Evolutionary conservation across 2,113 vertebrate species (phyloP).

Genomic region (Oxyura jamaicensis): DNA sequence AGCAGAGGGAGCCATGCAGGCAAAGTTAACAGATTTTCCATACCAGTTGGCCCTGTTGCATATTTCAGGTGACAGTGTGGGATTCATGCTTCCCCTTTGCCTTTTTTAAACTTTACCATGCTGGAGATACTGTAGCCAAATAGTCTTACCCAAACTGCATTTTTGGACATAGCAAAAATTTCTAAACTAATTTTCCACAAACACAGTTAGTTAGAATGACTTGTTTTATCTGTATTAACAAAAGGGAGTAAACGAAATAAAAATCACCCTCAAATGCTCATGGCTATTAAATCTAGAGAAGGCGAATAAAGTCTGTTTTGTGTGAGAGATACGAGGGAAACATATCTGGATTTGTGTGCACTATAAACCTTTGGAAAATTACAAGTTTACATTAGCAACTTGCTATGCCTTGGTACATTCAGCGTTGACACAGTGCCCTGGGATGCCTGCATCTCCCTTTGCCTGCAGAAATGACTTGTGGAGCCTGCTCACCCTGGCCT

Average conservation of each 20-base stretch:
- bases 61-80: background rate
- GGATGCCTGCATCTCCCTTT: background rate
- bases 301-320: background rate
- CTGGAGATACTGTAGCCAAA: background rate
- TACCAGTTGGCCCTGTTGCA: background rate
- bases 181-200: background rate
- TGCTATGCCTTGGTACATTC: background rate
- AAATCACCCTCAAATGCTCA: accelerated
- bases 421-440: accelerated
- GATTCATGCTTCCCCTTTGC: background rate
- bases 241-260: background rate
- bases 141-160: background rate
- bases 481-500: background rate
- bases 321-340: background rate
- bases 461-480: background rate
- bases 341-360: background rate
- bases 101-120: background rate
- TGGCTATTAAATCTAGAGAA: background rate
- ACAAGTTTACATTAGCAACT: background rate
- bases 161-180: background rate
- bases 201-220: background rate
- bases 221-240: background rate
- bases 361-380: background rate
- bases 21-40: background rate
- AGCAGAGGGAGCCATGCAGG: background rate